phyloP scores from a whole-genome alignment of 2,113 vertebrate species.

The Pyrgilauda ruficollis region DNA sequence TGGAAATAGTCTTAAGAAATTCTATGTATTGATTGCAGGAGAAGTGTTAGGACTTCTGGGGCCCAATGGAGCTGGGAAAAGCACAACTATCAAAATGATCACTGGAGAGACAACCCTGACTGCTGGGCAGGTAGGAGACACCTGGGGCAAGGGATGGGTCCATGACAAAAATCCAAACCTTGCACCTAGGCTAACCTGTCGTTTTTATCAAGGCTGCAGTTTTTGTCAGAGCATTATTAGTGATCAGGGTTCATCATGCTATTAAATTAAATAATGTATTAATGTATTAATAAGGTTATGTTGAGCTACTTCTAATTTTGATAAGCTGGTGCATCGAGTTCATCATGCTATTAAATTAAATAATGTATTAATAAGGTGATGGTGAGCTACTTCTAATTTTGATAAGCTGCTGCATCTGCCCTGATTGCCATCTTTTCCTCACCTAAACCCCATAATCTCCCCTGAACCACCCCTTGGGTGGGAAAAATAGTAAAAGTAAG shows the following conservation, averaged over 20 bases:
- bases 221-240: neutral
- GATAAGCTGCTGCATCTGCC: neutral
- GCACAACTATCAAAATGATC: conserved; percentile 85
- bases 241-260: accelerated
- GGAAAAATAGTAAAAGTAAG: neutral
- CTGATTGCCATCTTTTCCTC: neutral
- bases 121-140: conserved; percentile 83
- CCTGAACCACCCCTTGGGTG: neutral
- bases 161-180: neutral
- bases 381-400: neutral
- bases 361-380: neutral
- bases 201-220: neutral
- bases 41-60: conserved; percentile 91
- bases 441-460: neutral
- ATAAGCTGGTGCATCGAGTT: neutral
- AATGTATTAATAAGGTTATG: neutral
- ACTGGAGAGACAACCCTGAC: conserved; percentile 78
- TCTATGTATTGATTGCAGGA: conserved; percentile 64
- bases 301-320: neutral
- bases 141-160: neutral
- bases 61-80: conserved; percentile 93
- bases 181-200: neutral
- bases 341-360: neutral
- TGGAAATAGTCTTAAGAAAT: neutral
- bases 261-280: neutral